phyloP scores from a whole-genome alignment of 2,113 vertebrate genomes.

The Corydoras maculifer region DNA sequence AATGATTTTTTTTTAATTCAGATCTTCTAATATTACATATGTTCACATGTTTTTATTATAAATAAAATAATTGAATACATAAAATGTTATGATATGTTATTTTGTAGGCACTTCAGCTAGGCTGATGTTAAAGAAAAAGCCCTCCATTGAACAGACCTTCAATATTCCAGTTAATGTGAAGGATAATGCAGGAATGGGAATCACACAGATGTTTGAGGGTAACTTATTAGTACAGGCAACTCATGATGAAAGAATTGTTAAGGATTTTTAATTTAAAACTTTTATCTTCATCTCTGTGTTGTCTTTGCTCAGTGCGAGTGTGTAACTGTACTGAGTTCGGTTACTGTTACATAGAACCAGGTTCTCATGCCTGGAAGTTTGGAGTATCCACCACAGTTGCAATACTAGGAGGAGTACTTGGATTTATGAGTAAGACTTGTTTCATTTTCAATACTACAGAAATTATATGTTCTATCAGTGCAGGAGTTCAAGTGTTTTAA shows the following conservation, averaged over 20 bases:
- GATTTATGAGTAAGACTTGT: slow-evolving; percentile 57
- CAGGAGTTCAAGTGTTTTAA: not conserved
- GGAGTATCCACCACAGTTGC: slow-evolving; percentile 52
- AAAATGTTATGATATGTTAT: slow-evolving; percentile 1
- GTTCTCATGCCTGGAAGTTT: not conserved
- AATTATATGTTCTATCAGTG: not conserved
- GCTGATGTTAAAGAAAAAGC: slow-evolving; percentile 54
- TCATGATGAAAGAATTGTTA: not conserved
- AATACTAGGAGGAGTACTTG: slow-evolving; percentile 56
- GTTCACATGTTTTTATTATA: not conserved
- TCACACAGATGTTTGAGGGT: slow-evolving; percentile 56
- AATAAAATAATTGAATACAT: too few relatives aligned
- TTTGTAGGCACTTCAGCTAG: slow-evolving; percentile 52
- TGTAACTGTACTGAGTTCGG: slow-evolving; percentile 71
- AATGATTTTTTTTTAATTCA: not conserved
- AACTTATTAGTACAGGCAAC: slow-evolving; percentile 13
- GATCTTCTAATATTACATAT: not conserved
- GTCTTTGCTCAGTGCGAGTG: slow-evolving; percentile 55
- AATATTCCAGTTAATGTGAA: slow-evolving; percentile 53
- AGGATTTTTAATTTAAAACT: not conserved
- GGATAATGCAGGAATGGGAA: slow-evolving; percentile 60
- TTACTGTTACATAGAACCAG: slow-evolving; percentile 59
- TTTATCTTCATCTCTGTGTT: not conserved
- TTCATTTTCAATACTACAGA: not conserved
- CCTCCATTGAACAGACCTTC: slow-evolving; percentile 51